These are phyloP conservation scores for Phyllostomus discolor DNA, from an alignment of 2,113 vertebrate species.

Conservation along the genomic window DNA sequence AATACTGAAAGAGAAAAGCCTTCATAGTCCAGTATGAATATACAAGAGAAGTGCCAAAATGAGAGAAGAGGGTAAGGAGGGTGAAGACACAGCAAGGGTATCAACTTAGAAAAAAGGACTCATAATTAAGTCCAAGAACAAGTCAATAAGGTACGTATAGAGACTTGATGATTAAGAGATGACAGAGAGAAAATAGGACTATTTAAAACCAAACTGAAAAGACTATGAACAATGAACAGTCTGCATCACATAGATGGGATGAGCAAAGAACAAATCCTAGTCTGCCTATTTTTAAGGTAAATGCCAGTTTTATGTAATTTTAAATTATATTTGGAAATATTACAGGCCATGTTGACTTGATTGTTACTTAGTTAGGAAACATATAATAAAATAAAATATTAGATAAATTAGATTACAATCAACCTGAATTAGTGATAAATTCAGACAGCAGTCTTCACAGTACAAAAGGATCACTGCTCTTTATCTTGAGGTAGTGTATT, in stretches of 20 bases:
- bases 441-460: background rate
- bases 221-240: background rate
- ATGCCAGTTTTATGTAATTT: background rate
- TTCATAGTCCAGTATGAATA: background rate
- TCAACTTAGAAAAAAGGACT: background rate
- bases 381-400: slow-evolving; percentile 32
- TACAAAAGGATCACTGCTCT: background rate
- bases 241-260: background rate
- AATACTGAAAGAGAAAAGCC: background rate
- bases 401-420: slow-evolving; percentile 45
- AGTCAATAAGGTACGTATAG: background rate
- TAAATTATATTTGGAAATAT: slow-evolving; percentile 35
- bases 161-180: background rate
- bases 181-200: background rate
- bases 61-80: background rate
- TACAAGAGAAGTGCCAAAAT: background rate
- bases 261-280: background rate
- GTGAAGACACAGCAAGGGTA: background rate
- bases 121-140: background rate
- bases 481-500: background rate
- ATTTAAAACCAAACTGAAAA: background rate
- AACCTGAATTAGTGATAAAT: slow-evolving; percentile 21
- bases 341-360: slow-evolving; percentile 6
- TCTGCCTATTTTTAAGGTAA: slow-evolving; percentile 6
- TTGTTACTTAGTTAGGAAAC: slow-evolving; percentile 47